Base-by-base conservation (phyloP, 35 echinoderm and acorn worm species). In the Anneissia japonica region DNA sequence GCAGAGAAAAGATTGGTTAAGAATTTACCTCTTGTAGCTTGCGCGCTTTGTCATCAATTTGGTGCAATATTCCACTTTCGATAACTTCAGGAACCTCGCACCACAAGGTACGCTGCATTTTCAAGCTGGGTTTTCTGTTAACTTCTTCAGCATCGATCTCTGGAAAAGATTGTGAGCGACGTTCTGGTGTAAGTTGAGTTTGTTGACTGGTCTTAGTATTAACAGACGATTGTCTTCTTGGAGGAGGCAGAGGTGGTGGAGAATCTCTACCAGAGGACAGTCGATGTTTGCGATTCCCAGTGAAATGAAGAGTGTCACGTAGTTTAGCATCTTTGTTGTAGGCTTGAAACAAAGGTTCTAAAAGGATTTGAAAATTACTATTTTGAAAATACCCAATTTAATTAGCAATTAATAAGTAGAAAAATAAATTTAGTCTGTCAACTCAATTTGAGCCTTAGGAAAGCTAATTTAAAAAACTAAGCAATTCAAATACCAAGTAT, bases 281-380 rank as follows among this genome's bases (percentile, higher is more conserved):
- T 28, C 33, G 23, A 28, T 81, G 35, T 40, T 81, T 39, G 32
- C 35, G 79, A 39, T 38, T 39, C 16, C 38, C 79, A 6, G 35
- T 81, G 34, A 81, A 30, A 30, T 30, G 35, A 11, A 38, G 34
- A 1, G 79, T 81, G 79, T 36, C 79, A 6, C 79, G 35, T 37
- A 29, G 5, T 37, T 81, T 81, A 2, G 34, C 79, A 38, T 81
- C 79, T 30, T 29, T 30, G 35, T 81, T 30, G 23, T 81, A 81
- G 0, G 35, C n/a, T 81, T 81, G 79, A 39, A 81, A 81, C 79
- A 81, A 21, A 39, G 79, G 79, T 81, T 36, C 79, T 81, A 39
- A 37, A 81, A 38, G 79, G 40, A n/a, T n/a, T n/a, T n/a, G n/a
- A n/a, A n/a, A n/a, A n/a, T n/a, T n/a, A n/a, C n/a, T n/a, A n/a